These are phyloP conservation scores for Gerris lacustris DNA, from an alignment of 2,888 invertebrate species.

Conservation along the genomic window DNA sequence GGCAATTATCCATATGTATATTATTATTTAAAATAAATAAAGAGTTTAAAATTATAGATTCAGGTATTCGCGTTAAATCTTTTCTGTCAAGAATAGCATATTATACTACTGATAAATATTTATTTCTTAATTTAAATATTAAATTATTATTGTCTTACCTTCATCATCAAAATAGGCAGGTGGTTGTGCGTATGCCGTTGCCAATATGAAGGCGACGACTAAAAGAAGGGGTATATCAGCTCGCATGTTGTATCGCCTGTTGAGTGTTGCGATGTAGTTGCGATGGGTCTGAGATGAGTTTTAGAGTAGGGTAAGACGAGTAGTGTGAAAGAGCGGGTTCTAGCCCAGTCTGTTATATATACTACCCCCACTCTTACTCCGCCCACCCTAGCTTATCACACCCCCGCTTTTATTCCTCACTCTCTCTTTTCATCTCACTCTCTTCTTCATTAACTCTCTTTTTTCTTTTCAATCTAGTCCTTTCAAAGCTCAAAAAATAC, in stretches of 20 bases:
- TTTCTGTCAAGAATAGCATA: not conserved
- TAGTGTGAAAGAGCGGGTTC: not conserved
- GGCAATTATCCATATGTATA: too few relatives aligned
- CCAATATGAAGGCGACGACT: slow-evolving; percentile 26
- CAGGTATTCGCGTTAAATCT: too few relatives aligned
- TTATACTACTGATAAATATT: not conserved
- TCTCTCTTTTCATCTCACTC: not conserved
- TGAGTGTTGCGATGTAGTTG: not conserved
- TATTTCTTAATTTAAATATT: not conserved
- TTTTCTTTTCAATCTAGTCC: too few relatives aligned
- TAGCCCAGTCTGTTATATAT: not conserved
- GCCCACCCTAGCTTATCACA: not conserved
- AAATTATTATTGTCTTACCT: not conserved
- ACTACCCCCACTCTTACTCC: not conserved
- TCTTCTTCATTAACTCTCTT: not conserved
- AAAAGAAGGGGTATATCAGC: slow-evolving; percentile 23
- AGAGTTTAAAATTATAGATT: too few relatives aligned
- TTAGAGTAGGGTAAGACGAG: not conserved
- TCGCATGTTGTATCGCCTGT: not conserved
- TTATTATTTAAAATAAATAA: too few relatives aligned
- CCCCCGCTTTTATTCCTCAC: not conserved
- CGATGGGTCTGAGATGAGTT: not conserved
- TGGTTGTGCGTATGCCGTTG: slow-evolving; percentile 26
- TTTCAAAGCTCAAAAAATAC: too few relatives aligned
- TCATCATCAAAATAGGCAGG: slow-evolving; percentile 35